These are phyloP conservation scores for Rhagonycha fulva DNA, from an alignment of 2,888 invertebrate genomes.

Conservation along the genomic window DNA sequence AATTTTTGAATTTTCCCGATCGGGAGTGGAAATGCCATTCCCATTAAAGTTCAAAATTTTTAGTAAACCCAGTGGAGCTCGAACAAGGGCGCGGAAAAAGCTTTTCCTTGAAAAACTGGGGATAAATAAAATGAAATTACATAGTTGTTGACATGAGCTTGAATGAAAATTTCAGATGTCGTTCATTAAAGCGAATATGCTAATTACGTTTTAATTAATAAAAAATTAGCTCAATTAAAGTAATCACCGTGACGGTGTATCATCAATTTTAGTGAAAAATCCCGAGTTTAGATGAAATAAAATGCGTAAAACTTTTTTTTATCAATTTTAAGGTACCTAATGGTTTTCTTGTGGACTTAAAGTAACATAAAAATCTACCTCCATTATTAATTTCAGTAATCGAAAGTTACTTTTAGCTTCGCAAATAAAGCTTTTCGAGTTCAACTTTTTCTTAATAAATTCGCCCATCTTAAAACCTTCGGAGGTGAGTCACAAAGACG, in stretches of 20 bases:
- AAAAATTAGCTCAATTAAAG: not conserved
- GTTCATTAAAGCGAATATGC: not conserved
- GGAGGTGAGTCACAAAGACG: not conserved
- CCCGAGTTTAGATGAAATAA: not conserved
- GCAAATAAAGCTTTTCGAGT: not conserved
- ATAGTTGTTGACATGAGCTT: not conserved
- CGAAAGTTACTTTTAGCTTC: not conserved
- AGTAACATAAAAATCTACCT: not conserved
- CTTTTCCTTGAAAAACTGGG: no score
- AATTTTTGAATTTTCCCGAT: not conserved
- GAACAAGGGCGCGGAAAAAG: no score
- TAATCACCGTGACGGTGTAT: not conserved
- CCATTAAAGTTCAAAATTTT: no score
- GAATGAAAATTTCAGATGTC: not conserved
- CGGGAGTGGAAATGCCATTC: not conserved
- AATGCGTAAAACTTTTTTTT: no score
- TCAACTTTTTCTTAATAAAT: not conserved
- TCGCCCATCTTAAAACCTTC: not conserved
- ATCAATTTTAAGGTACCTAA: not conserved
- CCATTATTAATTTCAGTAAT: not conserved
- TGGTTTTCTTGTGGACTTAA: not conserved
- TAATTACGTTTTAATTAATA: not conserved
- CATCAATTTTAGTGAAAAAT: not conserved
- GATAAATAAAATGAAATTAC: no score
- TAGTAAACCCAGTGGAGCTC: no score